Evolutionary conservation across 2,888 invertebrate genomes (phyloP).

Genomic region (Listrodromus nycthemerus): DNA sequence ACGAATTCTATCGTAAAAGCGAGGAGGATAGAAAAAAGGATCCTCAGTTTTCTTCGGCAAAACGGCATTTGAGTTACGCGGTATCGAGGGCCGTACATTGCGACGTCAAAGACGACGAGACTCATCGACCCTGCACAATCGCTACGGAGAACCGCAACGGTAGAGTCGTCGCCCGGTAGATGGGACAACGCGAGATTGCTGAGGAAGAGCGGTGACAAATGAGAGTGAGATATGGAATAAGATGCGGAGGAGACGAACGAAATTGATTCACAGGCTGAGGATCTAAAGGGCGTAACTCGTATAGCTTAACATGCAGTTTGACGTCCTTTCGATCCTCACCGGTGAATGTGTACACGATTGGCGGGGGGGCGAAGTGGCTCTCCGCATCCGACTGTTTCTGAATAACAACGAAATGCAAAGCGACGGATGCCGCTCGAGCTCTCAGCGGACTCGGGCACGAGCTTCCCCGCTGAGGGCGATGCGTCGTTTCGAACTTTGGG

Average conservation of each 20-base stretch:
- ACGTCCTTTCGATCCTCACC: too few relatives aligned
- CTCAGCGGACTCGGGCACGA: constrained; percentile 28
- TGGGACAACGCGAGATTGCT: neutral
- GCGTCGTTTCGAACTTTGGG: constrained; percentile 33
- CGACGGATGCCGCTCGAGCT: constrained; percentile 41
- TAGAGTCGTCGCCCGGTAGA: neutral
- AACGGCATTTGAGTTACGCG: constrained; percentile 52
- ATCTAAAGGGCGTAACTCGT: too few relatives aligned
- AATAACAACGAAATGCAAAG: constrained; percentile 68
- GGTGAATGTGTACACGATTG: neutral
- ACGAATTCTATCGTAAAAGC: constrained; percentile 32
- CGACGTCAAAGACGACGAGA: constrained; percentile 23
- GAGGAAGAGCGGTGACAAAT: neutral
- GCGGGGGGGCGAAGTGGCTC: constrained; percentile 52
- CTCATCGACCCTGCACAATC: neutral
- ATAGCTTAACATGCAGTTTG: too few relatives aligned
- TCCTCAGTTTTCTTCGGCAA: constrained; percentile 65
- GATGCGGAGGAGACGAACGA: neutral
- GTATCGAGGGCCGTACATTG: neutral
- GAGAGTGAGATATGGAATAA: constrained; percentile 4
- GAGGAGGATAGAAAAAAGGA: constrained; percentile 32
- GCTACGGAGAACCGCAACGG: neutral
- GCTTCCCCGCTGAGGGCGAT: constrained; percentile 28
- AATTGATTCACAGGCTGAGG: too few relatives aligned
- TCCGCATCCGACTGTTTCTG: constrained; percentile 60